Evolutionary conservation across 1,140 invertebrate genomes (phyloP).

Genomic region (Brachionus rotundiformis): DNA sequence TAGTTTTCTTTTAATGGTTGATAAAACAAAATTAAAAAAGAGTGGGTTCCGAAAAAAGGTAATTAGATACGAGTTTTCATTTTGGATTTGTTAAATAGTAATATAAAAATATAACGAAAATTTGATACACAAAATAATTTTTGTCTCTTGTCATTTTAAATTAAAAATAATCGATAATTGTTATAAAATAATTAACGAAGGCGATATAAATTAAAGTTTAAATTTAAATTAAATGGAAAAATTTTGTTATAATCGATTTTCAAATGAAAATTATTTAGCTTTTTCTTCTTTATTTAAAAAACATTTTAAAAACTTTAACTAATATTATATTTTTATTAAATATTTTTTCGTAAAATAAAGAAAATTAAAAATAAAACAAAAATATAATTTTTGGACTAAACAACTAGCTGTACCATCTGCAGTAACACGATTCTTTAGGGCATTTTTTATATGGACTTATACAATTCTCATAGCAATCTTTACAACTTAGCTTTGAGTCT

Average conservation of each 20-base stretch:
- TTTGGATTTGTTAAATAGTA: neutral
- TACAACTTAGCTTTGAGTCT: constrained; percentile 15
- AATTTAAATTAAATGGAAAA: no score
- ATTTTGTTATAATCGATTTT: no score
- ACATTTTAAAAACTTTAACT: no score
- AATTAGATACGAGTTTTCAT: neutral
- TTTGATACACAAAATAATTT: neutral
- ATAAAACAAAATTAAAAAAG: neutral
- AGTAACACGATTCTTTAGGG: constrained; percentile 35
- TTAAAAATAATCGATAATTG: neutral
- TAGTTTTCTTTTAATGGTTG: neutral
- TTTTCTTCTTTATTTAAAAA: no score
- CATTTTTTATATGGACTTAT: constrained; percentile 46
- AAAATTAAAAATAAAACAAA: constrained; percentile 27
- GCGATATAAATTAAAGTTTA: no score
- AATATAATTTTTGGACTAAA: neutral
- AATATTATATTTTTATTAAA: neutral
- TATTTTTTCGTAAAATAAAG: neutral
- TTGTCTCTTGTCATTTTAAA: neutral
- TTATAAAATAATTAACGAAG: neutral
- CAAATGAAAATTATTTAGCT: no score
- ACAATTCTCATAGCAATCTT: constrained; percentile 49
- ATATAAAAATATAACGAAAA: neutral
- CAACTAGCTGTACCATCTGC: constrained; percentile 41
- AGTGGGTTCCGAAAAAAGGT: neutral